These are phyloP conservation scores for Margaritifera margaritifera DNA, from an alignment of 2,888 invertebrate species.

Conservation along the genomic window DNA sequence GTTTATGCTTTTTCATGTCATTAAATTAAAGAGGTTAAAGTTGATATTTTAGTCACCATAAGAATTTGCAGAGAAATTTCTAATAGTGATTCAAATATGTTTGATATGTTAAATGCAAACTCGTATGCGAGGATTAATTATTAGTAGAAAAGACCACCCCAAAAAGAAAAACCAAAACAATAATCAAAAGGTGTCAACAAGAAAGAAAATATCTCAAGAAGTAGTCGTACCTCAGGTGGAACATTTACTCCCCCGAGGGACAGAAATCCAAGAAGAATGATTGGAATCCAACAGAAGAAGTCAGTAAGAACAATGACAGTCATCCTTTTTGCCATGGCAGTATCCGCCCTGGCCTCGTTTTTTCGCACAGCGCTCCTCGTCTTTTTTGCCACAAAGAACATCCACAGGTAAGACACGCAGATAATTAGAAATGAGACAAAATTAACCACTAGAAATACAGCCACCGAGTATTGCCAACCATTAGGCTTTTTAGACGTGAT, in stretches of 20 bases:
- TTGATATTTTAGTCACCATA: too few relatives aligned
- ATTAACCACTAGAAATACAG: constrained; percentile 75
- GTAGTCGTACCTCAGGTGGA: constrained; percentile 59
- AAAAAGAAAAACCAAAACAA: too few relatives aligned
- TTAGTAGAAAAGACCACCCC: too few relatives aligned
- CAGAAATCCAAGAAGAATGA: constrained; percentile 74
- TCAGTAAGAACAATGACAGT: constrained; percentile 76
- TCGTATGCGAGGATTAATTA: too few relatives aligned
- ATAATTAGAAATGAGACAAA: constrained; percentile 74
- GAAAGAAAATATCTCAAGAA: too few relatives aligned
- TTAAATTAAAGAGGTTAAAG: too few relatives aligned
- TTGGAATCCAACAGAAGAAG: constrained; percentile 76
- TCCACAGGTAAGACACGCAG: constrained; percentile 74
- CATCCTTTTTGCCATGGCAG: constrained; percentile 75
- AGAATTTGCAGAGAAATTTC: too few relatives aligned
- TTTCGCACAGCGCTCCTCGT: constrained; percentile 73
- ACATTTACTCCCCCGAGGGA: constrained; percentile 74
- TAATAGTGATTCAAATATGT: too few relatives aligned
- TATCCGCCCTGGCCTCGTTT: constrained; percentile 69
- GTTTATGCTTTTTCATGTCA: too few relatives aligned
- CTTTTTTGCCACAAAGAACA: constrained; percentile 74
- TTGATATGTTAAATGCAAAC: too few relatives aligned
- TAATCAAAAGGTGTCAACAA: too few relatives aligned
- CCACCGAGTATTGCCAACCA: constrained; percentile 76
- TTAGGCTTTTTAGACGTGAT: constrained; percentile 75